Percentiles rank a stretch among this genome's conserved stretches.
Evolutionary conservation across 2,797 vertebrate genomes (phyloP).

Genomic region (Oceanodroma leucorhoa): DNA sequence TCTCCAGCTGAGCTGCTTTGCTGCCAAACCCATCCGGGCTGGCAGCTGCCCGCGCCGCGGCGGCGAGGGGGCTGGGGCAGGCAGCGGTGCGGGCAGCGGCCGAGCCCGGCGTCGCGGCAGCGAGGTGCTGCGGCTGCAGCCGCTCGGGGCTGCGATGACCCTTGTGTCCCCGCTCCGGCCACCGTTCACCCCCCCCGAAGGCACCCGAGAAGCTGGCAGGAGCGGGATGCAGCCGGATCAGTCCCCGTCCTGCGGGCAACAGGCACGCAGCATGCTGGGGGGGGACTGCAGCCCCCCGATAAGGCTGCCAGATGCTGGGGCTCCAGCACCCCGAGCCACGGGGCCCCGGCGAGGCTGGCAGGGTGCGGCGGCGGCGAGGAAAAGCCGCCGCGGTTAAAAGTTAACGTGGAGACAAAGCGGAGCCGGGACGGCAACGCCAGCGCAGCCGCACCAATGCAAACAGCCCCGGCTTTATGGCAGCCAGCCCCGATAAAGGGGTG

Average conservation of each 20-base stretch:
- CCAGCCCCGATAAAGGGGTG: background rate
- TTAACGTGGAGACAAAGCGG: background rate
- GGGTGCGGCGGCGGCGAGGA: background rate
- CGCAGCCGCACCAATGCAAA: background rate
- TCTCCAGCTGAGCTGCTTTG: conserved; percentile 29
- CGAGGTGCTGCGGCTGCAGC: background rate
- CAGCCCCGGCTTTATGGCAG: background rate
- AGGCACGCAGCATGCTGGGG: accelerated
- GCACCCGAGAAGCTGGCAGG: background rate
- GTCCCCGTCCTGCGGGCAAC: background rate
- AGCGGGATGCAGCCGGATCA: accelerated
- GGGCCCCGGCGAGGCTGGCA: too few species aligned
- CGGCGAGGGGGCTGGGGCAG: background rate
- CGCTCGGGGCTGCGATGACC: accelerated
- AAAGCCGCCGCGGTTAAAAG: background rate
- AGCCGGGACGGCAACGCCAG: background rate
- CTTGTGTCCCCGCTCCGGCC: background rate
- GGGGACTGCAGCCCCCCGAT: accelerated
- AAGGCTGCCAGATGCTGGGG: background rate
- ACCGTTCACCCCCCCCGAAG: accelerated
- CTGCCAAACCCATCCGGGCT: conserved; percentile 7
- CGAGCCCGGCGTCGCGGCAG: accelerated
- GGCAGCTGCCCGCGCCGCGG: background rate
- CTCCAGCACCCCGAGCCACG: accelerated
- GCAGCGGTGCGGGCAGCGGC: background rate